Base-by-base conservation (phyloP, 2,888 invertebrate genomes). In the Stenodema calcarata region DNA sequence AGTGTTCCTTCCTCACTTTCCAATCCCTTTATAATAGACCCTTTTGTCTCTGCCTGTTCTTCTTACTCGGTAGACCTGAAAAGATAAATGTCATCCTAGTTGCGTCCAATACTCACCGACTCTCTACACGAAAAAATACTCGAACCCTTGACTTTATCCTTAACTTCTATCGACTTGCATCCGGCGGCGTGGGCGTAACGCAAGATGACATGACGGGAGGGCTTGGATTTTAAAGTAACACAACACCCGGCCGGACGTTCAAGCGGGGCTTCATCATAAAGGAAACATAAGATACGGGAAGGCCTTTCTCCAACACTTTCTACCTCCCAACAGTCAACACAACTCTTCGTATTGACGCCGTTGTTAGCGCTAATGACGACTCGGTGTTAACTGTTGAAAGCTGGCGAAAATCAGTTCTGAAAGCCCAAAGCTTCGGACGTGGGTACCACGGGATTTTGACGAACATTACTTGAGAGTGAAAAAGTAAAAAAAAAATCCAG, bases 251-350 rank as follows among this genome's bases (percentile, higher is more conserved):
- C 23, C 62, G 23, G 62, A 62, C 62, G 62, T 23, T 62, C n/a
- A 23, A 62, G 28, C 12, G 18, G 41, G 73, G 73, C 73, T 30
- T 73, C 73, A 73, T 41, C 30, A 16, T 41, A 41, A 73, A 73
- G 73, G 73, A 73, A 73, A 73, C 73, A 73, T 73, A 73, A 73
- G 73, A 73, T 35, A 73, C 73, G 73, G 73, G 73, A 73, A 73
- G 73, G n/a, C 73, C 73, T 73, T 73, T 73, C 73, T 73, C 73
- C 73, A 28, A n/a, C 35, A 62, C 62, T 62, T 62, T 62, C 62
- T 62, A 62, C 62, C 62, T 62, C 62, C 62, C 9, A 18, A 62
- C 6, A 18, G 62, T 62, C 62, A 62, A 62, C 62, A 62, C 62
- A 62, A 18, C 62, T 62, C 23, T 23, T 27, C 62, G 62, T 7